Percentiles rank a stretch among this genome's conserved stretches.
Conservation (phyloP, 37 sponge, comb jelly and placozoan species). For the Beroe ovata region DNA sequence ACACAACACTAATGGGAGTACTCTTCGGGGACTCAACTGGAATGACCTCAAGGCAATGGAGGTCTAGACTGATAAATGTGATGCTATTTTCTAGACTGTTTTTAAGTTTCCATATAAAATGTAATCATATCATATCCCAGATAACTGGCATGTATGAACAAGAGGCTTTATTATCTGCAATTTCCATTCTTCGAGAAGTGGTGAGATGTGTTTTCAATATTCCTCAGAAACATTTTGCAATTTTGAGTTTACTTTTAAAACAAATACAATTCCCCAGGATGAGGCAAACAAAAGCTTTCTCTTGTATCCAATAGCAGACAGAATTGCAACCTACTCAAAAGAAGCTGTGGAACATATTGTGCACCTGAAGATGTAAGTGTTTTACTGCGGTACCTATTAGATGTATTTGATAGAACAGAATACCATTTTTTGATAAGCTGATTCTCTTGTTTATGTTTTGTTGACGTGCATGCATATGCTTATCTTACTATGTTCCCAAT, state of each 20-base stretch:
- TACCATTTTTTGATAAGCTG: too few relatives aligned
- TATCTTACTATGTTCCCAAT: too few relatives aligned
- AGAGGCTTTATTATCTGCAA: constrained; percentile 17
- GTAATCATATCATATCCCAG: background rate
- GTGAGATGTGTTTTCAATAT: background rate
- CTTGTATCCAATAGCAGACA: constrained; percentile 20
- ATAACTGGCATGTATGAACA: constrained; percentile 17
- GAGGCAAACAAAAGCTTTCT: constrained; percentile 2
- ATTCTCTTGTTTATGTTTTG: too few relatives aligned
- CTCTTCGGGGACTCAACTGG: background rate
- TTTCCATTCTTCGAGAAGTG: constrained; percentile 34
- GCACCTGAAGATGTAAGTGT: constrained; percentile 12
- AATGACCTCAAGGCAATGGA: background rate
- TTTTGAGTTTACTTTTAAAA: too few relatives aligned
- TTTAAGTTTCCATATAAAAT: too few relatives aligned
- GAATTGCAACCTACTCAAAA: background rate
- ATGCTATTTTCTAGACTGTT: background rate
- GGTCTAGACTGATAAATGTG: background rate
- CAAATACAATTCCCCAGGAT: constrained; percentile 20
- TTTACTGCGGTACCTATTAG: background rate
- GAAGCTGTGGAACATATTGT: constrained; percentile 1
- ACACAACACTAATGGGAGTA: background rate
- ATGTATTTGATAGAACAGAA: too few relatives aligned
- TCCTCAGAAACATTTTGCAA: too few relatives aligned
- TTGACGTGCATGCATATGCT: too few relatives aligned